These are phyloP conservation scores for Ginglymostoma cirratum DNA, from an alignment of 2,113 vertebrate genomes.

Conservation along the genomic window DNA sequence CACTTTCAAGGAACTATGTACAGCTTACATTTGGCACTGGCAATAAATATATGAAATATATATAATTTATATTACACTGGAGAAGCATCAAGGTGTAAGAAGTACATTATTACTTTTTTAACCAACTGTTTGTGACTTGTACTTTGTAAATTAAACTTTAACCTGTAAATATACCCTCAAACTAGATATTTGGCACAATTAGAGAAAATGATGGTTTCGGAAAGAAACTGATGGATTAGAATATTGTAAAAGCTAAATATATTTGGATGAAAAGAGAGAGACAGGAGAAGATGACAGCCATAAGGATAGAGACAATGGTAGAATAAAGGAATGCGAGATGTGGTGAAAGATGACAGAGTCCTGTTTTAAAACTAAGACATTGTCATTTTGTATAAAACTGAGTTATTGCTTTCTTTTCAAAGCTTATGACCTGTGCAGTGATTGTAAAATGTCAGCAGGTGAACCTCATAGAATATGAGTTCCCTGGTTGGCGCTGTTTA, in stretches of 20 bases:
- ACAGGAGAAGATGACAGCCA: neutral
- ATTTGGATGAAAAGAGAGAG: neutral
- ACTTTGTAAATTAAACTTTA: neutral
- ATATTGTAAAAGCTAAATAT: neutral
- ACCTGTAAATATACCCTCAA: neutral
- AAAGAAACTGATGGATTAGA: neutral
- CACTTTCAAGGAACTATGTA: too few species aligned
- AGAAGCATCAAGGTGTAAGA: neutral
- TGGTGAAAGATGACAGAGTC: neutral
- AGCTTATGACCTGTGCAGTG: conserved; percentile 46
- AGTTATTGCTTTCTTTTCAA: conserved; percentile 57
- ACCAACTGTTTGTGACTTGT: neutral
- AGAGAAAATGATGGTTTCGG: neutral
- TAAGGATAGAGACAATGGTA: neutral
- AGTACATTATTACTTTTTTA: neutral
- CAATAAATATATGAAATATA: too few species aligned
- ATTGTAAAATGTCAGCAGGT: too few species aligned
- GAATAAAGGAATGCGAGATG: neutral
- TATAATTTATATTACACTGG: too few species aligned
- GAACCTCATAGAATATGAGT: too few species aligned
- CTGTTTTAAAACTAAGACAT: conserved; percentile 49
- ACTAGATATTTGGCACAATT: neutral
- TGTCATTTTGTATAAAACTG: conserved; percentile 61
- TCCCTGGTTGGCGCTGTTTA: too few species aligned
- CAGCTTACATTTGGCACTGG: too few species aligned